phyloP scores from a whole-genome alignment of 2,888 invertebrate species.

The Dryococelus australis region DNA sequence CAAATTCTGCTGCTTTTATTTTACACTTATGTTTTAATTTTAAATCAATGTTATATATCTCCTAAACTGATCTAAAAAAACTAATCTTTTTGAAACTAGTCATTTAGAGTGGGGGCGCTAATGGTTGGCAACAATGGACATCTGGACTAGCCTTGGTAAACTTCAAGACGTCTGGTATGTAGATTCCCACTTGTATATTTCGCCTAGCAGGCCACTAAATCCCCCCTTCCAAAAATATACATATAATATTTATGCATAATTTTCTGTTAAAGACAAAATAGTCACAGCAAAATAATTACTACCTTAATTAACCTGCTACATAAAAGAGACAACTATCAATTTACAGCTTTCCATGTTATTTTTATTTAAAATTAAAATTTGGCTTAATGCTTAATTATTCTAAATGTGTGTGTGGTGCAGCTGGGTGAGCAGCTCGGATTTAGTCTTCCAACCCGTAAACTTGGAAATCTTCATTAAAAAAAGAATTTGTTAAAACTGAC shows the following conservation, averaged over 20 bases:
- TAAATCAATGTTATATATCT: not conserved
- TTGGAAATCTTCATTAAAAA: not conserved
- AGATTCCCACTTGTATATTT: conserved; percentile 22
- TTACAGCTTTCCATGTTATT: not conserved
- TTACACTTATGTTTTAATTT: conserved; percentile 19
- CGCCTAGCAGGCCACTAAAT: conserved; percentile 6
- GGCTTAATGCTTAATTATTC: not conserved
- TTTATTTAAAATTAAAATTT: conserved; percentile 12
- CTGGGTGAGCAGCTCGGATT: not conserved
- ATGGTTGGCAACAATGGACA: conserved; percentile 43
- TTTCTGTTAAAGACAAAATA: conserved; percentile 18
- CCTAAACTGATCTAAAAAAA: not conserved
- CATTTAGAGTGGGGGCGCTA: conserved; percentile 8
- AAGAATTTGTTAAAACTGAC: conserved; percentile 4
- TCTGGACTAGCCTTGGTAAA: conserved; percentile 38
- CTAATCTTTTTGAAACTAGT: conserved; percentile 10
- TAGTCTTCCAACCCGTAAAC: not conserved
- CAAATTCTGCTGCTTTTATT: conserved; percentile 28
- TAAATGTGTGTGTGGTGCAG: conserved; percentile 26
- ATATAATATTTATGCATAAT: conserved; percentile 12
- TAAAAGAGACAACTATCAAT: conserved; percentile 24
- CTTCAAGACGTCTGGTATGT: conserved; percentile 36
- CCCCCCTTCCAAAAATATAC: not conserved
- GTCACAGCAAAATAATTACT: conserved; percentile 23
- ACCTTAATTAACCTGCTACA: not conserved